phyloP scores from a whole-genome alignment of 2,888 invertebrate genomes.

The Tetragnatha montana region DNA sequence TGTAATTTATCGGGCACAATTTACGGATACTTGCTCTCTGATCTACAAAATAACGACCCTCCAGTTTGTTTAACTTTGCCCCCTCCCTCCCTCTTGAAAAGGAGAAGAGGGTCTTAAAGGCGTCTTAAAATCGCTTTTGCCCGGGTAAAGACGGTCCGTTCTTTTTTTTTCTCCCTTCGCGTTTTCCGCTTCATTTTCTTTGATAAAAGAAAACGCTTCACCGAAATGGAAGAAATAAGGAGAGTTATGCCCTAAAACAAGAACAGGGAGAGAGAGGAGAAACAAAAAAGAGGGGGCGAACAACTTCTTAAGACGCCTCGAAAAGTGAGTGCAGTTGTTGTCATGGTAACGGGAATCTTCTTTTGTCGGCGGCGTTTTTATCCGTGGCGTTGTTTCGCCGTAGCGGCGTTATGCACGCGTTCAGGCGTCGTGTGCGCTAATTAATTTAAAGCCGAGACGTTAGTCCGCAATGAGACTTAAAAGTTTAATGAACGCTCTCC shows the following conservation, averaged over 20 bases:
- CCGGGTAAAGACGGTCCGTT: conserved; percentile 4
- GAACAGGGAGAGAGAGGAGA: neutral
- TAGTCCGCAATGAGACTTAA: conserved; percentile 32
- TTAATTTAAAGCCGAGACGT: conserved; percentile 43
- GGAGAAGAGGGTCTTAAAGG: conserved; percentile 36
- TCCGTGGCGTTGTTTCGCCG: neutral
- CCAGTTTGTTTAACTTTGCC: conserved; percentile 59
- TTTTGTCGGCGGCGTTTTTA: conserved; percentile 43
- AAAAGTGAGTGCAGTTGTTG: conserved; percentile 43
- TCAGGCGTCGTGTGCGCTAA: conserved; percentile 22
- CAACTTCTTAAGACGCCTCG: neutral
- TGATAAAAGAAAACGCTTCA: conserved; percentile 63
- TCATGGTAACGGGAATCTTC: conserved; percentile 56
- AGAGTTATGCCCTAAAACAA: conserved; percentile 53
- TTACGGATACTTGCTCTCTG: conserved; percentile 51
- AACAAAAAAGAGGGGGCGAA: neutral
- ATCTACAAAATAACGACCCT: conserved; percentile 58
- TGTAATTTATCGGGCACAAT: conserved; percentile 61
- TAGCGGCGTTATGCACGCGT: conserved; percentile 7
- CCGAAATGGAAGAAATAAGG: conserved; percentile 52
- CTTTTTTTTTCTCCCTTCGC: conserved; percentile 9
- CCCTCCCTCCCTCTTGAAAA: conserved; percentile 11
- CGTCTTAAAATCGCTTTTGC: conserved; percentile 57
- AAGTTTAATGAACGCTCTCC: conserved; percentile 35
- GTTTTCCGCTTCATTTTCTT: conserved; percentile 67